Evolutionary conservation across 1,140 invertebrate genomes (phyloP), one percentile per base, ranked within the genome.

Genomic region (Drosophila teissieri): DNA sequence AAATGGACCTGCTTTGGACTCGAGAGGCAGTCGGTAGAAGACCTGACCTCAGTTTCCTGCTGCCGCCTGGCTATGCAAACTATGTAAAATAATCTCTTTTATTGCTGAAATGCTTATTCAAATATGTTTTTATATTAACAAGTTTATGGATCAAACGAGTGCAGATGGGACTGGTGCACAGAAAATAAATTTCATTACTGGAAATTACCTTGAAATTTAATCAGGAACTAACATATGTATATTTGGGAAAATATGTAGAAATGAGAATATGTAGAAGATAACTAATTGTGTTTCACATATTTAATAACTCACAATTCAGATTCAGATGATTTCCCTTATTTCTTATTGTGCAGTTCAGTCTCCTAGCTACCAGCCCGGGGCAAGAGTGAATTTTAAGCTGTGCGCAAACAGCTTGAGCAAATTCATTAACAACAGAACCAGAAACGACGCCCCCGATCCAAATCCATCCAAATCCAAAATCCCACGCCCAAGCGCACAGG

Each of bases 371-470:
- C 48, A 45, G n/a, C 31, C 37, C 4, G 24, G 12, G 44, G 44
- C 15, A 31, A 44, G 65, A 76, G 45, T 57, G 48, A 48, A 63
- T 56, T 77, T 70, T 69, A 62, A 69, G 52, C 65, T 57, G 34
- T 44, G 17, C 52, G 31, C 68, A 52, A 73, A 61, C 57, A 74
- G 72, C 51, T 73, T 74, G 69, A 37, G 57, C 73, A 78, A 78
- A 77, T 78, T 77, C 73, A 70, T 78, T 78, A 77, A 77, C 53
- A 64, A 75, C 49, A 46, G 39, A 36, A 52, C 48, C 42, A 39
- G 31, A 31, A 7, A 17, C 54, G 46, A 17, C 42, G 17, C 17
- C 17, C 42, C 17, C 42, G 10, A 45, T 45, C 42, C 42, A 45
- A 45, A 42, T 8, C 65, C 46, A 42, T 8, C 65, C 46, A 46